Conservation (phyloP, 2,797 vertebrate genomes). For the Rhynchotus rufescens region DNA sequence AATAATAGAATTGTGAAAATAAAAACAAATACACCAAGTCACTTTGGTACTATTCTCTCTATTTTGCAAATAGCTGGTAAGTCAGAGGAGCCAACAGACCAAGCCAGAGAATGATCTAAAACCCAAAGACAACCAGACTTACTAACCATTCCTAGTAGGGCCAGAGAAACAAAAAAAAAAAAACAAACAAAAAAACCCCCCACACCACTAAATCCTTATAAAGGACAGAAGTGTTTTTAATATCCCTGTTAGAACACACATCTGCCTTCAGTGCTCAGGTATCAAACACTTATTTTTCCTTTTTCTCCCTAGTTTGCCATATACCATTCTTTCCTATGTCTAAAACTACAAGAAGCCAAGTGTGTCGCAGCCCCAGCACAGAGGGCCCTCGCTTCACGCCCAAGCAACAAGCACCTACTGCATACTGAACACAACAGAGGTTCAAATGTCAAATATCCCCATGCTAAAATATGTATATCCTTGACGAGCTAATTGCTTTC, state of each 20-base stretch:
- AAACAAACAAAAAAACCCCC: too few relatives aligned
- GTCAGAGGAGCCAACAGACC: background rate
- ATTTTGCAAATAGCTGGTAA: conserved; percentile 8
- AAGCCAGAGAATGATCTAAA: conserved; percentile 40
- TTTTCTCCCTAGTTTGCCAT: background rate
- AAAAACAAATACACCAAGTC: background rate
- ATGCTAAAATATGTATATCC: conserved; percentile 58
- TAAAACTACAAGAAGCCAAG: background rate
- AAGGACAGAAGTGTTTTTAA: background rate
- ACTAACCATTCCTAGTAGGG: conserved; percentile 4
- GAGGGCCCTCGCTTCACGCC: background rate
- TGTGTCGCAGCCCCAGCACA: background rate
- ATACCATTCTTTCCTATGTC: background rate
- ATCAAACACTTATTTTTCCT: background rate
- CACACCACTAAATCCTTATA: background rate
- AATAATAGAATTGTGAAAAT: background rate
- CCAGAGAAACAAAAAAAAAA: background rate
- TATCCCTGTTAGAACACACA: background rate
- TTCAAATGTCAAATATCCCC: conserved; percentile 13
- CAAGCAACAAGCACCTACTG: background rate
- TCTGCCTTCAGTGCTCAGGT: background rate
- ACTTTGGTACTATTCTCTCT: background rate
- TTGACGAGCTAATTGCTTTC: conserved; percentile 61
- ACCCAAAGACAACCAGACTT: background rate
- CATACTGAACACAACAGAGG: background rate